A percentile compares a stretch with the other conserved stretches of the same genome.
Evolutionary conservation across 2,797 vertebrate genomes (phyloP).

Genomic region (Sebastes jordani): DNA sequence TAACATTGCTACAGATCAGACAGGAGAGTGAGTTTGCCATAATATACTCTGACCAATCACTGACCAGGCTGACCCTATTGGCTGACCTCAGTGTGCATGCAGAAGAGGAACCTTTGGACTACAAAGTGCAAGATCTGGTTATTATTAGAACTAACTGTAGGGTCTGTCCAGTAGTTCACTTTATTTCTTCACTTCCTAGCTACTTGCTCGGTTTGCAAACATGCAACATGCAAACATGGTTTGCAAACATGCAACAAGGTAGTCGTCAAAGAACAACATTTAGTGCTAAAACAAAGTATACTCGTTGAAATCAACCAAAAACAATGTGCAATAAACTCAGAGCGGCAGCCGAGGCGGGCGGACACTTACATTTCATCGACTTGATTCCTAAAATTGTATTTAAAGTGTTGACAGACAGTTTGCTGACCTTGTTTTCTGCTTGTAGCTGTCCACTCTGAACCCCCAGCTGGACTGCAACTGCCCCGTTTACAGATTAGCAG

Average conservation of each 20-base stretch:
- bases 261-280: not conserved
- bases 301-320: not conserved
- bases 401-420: not conserved
- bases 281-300: not conserved
- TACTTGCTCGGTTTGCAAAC: not conserved
- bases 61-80: not conserved
- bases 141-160: not conserved
- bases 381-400: not conserved
- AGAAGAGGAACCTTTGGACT: slow-evolving; percentile 39
- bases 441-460: fast-evolving
- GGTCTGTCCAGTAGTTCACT: not conserved
- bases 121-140: not conserved
- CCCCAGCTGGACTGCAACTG: not conserved
- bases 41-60: not conserved
- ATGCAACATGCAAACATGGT: not conserved
- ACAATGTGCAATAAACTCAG: not conserved
- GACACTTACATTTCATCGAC: not conserved
- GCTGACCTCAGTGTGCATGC: not conserved
- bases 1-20: not conserved
- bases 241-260: not conserved
- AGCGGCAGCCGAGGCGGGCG: not conserved
- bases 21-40: not conserved
- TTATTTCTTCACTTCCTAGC: fast-evolving
- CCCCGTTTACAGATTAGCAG: not conserved
- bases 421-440: slow-evolving; percentile 36